These are phyloP conservation scores for Thrips palmi DNA, from an alignment of 1,140 invertebrate genomes.

Conservation along the genomic window DNA sequence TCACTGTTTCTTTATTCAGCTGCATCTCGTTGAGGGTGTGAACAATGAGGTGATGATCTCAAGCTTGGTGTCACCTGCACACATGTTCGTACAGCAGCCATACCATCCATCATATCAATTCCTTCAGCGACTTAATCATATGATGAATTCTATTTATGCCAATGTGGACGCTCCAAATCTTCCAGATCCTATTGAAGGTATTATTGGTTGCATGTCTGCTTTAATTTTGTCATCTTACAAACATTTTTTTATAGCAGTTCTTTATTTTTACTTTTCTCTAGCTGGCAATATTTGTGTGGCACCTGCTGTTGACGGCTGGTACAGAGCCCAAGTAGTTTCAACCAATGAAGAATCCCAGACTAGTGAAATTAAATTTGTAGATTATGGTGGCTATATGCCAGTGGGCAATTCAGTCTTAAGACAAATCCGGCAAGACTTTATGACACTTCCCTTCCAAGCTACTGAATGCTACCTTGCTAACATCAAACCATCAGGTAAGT, in stretches of 20 bases:
- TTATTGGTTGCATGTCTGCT: slow-evolving; percentile 4
- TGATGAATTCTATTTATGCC: slow-evolving; percentile 47
- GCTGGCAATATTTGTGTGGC: slow-evolving; percentile 77
- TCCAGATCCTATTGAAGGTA: slow-evolving; percentile 41
- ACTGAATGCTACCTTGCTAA: slow-evolving; percentile 83
- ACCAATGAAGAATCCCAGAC: slow-evolving; percentile 42
- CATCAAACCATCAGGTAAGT: slow-evolving; percentile 58
- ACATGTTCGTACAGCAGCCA: slow-evolving; percentile 85
- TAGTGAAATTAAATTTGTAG: slow-evolving; percentile 74
- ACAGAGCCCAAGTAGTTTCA: slow-evolving; percentile 63
- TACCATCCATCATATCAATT: slow-evolving; percentile 78
- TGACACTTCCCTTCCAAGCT: slow-evolving; percentile 87
- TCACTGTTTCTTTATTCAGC: slow-evolving; percentile 7
- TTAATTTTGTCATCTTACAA: not conserved
- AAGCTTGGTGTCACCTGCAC: slow-evolving; percentile 61
- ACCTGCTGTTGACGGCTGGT: slow-evolving; percentile 67
- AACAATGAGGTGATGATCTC: slow-evolving; percentile 82
- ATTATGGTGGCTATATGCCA: slow-evolving; percentile 79
- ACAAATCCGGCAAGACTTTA: slow-evolving; percentile 82
- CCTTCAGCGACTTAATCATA: slow-evolving; percentile 53
- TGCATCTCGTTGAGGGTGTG: slow-evolving; percentile 33
- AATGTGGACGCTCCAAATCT: slow-evolving; percentile 40
- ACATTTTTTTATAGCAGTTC: slow-evolving; percentile 6
- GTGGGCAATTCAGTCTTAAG: slow-evolving; percentile 54
- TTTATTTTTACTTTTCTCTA: slow-evolving; percentile 24